Evolutionary conservation across 2,888 invertebrate species (phyloP).

Genomic region (Chalcis sispes): DNA sequence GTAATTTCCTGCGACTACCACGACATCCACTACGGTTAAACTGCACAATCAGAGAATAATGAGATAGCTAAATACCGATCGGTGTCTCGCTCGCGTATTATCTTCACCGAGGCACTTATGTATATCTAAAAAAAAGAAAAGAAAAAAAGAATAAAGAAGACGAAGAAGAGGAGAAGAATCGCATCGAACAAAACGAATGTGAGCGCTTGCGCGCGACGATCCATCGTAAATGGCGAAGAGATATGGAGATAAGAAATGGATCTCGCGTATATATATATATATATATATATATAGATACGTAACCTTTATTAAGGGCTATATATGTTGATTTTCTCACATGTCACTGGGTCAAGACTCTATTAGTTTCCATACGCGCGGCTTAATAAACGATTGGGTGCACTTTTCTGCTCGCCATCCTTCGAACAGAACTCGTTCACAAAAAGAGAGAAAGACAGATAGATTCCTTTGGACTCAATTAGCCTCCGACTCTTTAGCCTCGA

Average conservation of each 20-base stretch:
- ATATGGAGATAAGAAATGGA: no score
- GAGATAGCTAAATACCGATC: constrained; percentile 28
- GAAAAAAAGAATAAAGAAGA: no score
- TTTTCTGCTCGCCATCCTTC: neutral
- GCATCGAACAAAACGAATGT: no score
- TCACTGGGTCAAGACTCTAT: constrained; percentile 41
- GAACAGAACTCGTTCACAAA: no score
- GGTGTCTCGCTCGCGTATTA: neutral
- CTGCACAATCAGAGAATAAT: constrained; percentile 19
- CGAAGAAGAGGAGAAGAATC: no score
- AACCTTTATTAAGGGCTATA: neutral
- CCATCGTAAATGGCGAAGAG: no score
- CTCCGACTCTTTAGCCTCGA: constrained; percentile 6
- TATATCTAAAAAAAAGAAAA: no score
- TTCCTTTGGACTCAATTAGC: constrained; percentile 23
- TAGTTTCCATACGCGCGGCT: no score
- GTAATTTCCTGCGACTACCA: constrained; percentile 16
- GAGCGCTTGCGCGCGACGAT: no score
- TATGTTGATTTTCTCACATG: constrained; percentile 20
- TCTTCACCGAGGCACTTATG: no score
- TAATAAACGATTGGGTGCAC: neutral
- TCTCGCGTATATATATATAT: no score
- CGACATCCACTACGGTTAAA: neutral
- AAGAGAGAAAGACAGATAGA: no score
- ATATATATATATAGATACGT: neutral